Percentiles rank a stretch among this genome's conserved stretches.
phyloP scores from a whole-genome alignment of 2,797 vertebrate species.

The Lepidocolaptes lacrymiger region DNA sequence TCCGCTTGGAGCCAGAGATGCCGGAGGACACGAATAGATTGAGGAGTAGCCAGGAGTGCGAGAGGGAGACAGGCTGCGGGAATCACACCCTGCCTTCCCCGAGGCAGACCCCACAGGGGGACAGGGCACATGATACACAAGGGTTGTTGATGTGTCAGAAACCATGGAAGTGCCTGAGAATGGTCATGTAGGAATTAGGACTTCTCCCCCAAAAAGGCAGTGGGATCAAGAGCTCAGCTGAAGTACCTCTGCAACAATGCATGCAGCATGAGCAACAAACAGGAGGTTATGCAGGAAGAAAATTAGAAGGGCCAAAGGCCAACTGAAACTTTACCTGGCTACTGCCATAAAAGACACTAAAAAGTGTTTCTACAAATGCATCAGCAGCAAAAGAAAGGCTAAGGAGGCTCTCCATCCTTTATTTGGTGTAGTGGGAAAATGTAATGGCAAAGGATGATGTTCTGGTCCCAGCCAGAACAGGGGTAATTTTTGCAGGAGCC shows the following conservation, averaged over 20 bases:
- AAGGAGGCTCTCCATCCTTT: not conserved
- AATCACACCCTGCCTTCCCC: not conserved
- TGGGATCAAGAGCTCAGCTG: not conserved
- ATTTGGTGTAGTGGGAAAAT: not conserved
- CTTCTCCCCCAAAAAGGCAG: not conserved
- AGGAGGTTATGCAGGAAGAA: not conserved
- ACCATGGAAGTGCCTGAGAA: not conserved
- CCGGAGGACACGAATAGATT: not conserved
- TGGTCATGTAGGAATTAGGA: not conserved
- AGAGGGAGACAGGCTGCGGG: not conserved
- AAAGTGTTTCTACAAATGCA: not conserved
- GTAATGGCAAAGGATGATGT: not conserved
- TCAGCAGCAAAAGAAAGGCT: not conserved
- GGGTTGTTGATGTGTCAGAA: not conserved
- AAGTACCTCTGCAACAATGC: not conserved
- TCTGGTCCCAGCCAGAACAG: not conserved
- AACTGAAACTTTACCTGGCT: not conserved
- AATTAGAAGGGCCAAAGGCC: not conserved
- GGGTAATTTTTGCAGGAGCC: not conserved
- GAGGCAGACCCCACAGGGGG: not conserved
- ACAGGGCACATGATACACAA: not conserved
- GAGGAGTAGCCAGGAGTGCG: rapidly evolving
- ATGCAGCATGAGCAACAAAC: not conserved
- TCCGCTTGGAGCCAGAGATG: not conserved
- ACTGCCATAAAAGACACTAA: not conserved